A percentile compares a stretch with the other conserved stretches of the same genome.
These are phyloP conservation scores for Nasonia vitripennis DNA, from an alignment of 1,140 invertebrate species.

Conservation along the genomic window DNA sequence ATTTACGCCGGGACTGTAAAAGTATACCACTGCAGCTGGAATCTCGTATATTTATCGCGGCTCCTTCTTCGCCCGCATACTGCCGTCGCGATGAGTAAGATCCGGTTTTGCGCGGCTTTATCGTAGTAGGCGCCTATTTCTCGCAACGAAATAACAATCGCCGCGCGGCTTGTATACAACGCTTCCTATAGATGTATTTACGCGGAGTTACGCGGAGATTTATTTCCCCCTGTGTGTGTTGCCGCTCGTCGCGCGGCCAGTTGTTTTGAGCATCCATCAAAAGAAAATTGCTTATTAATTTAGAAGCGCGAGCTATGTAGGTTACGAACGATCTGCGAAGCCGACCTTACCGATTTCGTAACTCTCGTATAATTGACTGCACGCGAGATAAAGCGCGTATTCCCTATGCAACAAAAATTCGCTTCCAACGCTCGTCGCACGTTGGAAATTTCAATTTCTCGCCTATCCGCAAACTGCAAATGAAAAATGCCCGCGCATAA, in stretches of 20 bases:
- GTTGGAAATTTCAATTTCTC: background rate
- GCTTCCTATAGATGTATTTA: too few relatives aligned
- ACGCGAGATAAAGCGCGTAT: background rate
- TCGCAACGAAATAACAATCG: background rate
- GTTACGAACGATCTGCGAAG: background rate
- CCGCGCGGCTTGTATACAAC: too few relatives aligned
- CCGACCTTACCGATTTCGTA: slow-evolving; percentile 5
- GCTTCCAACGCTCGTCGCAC: too few relatives aligned
- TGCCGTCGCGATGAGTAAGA: slow-evolving; percentile 2
- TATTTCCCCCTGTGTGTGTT: background rate
- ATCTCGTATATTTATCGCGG: background rate
- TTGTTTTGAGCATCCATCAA: slow-evolving; percentile 26
- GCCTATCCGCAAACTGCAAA: background rate
- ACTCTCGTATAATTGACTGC: background rate
- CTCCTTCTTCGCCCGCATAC: background rate
- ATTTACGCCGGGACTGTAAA: background rate
- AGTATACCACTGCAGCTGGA: background rate
- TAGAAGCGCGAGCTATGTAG: slow-evolving; percentile 7
- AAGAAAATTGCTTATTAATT: slow-evolving; percentile 20
- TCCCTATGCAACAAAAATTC: too few relatives aligned
- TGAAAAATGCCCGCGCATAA: background rate
- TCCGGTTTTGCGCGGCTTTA: slow-evolving; percentile 18
- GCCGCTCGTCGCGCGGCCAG: background rate
- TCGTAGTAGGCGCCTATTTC: background rate
- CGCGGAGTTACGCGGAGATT: background rate